These are phyloP conservation scores for Sciurus niger DNA, from an alignment of 2,113 vertebrate species.

Conservation along the genomic window DNA sequence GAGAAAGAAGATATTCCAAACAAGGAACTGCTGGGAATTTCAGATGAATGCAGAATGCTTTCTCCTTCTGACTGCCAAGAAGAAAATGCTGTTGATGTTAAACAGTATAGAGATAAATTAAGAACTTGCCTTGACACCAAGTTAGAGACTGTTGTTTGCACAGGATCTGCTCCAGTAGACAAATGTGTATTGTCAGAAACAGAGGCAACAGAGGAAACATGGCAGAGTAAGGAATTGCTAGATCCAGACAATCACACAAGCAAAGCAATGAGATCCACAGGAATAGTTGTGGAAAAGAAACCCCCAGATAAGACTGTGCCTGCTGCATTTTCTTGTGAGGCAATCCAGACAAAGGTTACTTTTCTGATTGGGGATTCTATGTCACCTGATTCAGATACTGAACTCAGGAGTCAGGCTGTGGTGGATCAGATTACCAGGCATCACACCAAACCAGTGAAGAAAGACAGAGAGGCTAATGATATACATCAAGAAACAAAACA, in stretches of 20 bases:
- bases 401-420: slow-evolving; percentile 92
- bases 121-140: slow-evolving; percentile 88
- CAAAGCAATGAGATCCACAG: slow-evolving; percentile 83
- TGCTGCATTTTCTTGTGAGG: slow-evolving; percentile 81
- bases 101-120: slow-evolving; percentile 86
- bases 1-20: slow-evolving; percentile 86
- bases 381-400: slow-evolving; percentile 98
- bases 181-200: slow-evolving; percentile 81
- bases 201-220: slow-evolving; percentile 74
- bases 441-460: slow-evolving; percentile 89
- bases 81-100: slow-evolving; percentile 84
- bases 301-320: slow-evolving; percentile 93
- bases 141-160: slow-evolving; percentile 90
- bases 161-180: slow-evolving; percentile 90
- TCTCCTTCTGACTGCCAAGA: slow-evolving; percentile 85
- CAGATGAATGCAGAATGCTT: slow-evolving; percentile 81
- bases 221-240: slow-evolving; percentile 79
- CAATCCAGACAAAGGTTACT: slow-evolving; percentile 93
- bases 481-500: slow-evolving; percentile 87
- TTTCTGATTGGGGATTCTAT: slow-evolving; percentile 99
- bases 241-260: slow-evolving; percentile 79
- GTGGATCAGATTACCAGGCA: slow-evolving; percentile 92
- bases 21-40: slow-evolving; percentile 88
- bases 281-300: slow-evolving; percentile 93
- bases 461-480: slow-evolving; percentile 85